Evolutionary conservation across 2,113 vertebrate species (phyloP), one percentile per base, ranked within the genome.

Genomic region (Oostethus manadensis): DNA sequence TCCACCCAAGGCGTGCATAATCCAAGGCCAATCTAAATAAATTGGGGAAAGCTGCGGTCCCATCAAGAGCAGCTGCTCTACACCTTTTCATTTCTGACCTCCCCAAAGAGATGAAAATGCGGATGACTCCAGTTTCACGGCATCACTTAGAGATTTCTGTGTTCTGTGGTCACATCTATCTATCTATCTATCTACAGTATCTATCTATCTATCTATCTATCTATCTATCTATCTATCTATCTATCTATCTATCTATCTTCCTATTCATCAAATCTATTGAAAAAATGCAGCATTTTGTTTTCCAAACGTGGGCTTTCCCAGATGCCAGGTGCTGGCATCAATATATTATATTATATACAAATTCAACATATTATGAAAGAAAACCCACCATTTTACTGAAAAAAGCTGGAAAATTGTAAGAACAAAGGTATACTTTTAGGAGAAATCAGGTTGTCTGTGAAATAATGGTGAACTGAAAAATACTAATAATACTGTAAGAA

Each of bases 11-110:
- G 46, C 70, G 65, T 67, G 76, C 78, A 73, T 84, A 75, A 76
- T 78, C 74, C 63, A 72, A 62, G 60, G 80, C 80, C 78, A 78
- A 83, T 85, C 83, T 80, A 80, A 85, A 77, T 83, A 81, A 85
- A 87, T 85, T 80, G 78, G 74, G 38, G 69, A 74, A 65, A 64
- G 69, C 59, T 81, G 55, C 60, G 74, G 68, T 81, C 77, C 78
- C 66, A 79, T 82, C 66, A 68, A 76, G 69, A 74, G 67, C 83
- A 84, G 79, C 76, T 82, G 78, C 73, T 81, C 60, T 58, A 73
- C 58, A 58, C 63, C 66, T 65, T 76, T 74, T 67, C 62, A 63
- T 71, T 81, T 70, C 66, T 81, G 76, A 79, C 74, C 81, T 74
- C 49, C 57, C 45, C 3, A 6, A 21, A 60, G 60, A 55, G 56